These are phyloP conservation scores for Thalassophryne amazonica DNA, from an alignment of 2,797 vertebrate species.

Conservation along the genomic window DNA sequence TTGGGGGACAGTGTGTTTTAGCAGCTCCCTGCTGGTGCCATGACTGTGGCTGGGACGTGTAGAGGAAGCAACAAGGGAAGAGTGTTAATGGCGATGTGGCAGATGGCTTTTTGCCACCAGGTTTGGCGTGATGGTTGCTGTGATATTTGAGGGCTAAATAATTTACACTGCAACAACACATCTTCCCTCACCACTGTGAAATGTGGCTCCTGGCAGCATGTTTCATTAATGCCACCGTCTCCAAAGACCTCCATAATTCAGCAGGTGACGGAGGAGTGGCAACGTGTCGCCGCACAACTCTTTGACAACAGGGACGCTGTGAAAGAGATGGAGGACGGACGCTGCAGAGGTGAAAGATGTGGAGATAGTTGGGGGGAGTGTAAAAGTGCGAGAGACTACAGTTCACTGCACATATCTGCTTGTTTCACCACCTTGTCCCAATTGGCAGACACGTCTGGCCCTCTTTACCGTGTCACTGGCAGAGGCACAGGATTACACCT, in stretches of 20 bases:
- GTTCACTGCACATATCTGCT: constrained; percentile 74
- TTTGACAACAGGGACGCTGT: constrained; percentile 59
- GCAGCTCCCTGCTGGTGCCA: constrained; percentile 12
- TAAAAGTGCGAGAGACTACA: constrained; percentile 79
- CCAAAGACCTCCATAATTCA: constrained; percentile 86
- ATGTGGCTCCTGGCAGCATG: constrained; percentile 78
- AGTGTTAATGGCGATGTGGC: constrained; percentile 54
- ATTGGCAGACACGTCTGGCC: constrained; percentile 69
- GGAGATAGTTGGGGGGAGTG: constrained; percentile 26
- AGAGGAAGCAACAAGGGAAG: constrained; percentile 19
- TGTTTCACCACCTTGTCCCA: constrained; percentile 77
- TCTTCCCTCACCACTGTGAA: constrained; percentile 67
- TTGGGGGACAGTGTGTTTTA: constrained; percentile 17
- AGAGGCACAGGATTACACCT: constrained; percentile 68
- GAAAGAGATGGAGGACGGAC: constrained; percentile 61
- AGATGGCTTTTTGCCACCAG: constrained; percentile 67
- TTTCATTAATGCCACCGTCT: constrained; percentile 87
- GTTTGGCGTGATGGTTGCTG: constrained; percentile 69
- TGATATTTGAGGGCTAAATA: constrained; percentile 79
- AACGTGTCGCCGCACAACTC: constrained; percentile 76
- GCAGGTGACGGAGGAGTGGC: constrained; percentile 78
- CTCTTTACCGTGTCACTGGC: constrained; percentile 66
- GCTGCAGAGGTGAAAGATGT: constrained; percentile 55
- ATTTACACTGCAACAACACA: constrained; percentile 74
- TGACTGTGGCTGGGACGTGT: constrained; percentile 6